Evolutionary conservation across 2,797 vertebrate genomes (phyloP).

Genomic region (Crypturellus tataupa): DNA sequence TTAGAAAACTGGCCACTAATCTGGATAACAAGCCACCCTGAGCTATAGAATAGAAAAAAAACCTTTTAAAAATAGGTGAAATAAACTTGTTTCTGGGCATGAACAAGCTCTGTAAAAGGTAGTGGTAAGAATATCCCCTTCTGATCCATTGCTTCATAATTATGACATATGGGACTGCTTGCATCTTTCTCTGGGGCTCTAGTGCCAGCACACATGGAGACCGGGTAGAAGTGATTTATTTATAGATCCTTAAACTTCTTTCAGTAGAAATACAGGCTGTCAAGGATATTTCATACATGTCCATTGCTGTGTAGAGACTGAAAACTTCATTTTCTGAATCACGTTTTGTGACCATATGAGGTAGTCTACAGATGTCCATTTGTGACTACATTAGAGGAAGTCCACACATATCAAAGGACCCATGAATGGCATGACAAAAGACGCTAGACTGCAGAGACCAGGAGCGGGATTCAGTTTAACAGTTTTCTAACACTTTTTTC

Average conservation of each 20-base stretch:
- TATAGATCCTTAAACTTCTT: constrained; percentile 23
- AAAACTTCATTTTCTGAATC: constrained; percentile 25
- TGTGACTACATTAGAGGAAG: not conserved
- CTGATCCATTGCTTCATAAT: constrained; percentile 22
- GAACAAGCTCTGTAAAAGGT: not conserved
- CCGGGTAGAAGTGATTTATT: not conserved
- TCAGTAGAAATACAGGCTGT: constrained; percentile 12
- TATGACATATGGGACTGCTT: constrained; percentile 2
- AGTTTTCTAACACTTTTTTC: not conserved
- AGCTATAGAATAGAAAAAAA: not conserved
- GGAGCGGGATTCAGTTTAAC: not conserved
- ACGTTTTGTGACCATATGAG: not conserved
- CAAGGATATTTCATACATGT: constrained; percentile 10
- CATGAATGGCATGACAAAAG: not conserved
- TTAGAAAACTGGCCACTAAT: not conserved
- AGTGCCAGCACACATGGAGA: not conserved
- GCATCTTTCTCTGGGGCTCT: constrained; percentile 12
- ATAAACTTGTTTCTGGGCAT: constrained; percentile 8
- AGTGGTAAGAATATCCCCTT: constrained; percentile 1
- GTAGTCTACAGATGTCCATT: constrained; percentile 4
- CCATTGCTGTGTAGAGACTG: constrained; percentile 22
- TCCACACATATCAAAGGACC: not conserved
- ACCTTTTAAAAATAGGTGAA: not conserved
- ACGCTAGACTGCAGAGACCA: not conserved
- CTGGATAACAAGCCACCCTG: not conserved